A percentile compares a stretch with the other conserved stretches of the same genome.
Conservation (phyloP, 2,113 vertebrate genomes). For the Gnathochromis pfefferi region DNA sequence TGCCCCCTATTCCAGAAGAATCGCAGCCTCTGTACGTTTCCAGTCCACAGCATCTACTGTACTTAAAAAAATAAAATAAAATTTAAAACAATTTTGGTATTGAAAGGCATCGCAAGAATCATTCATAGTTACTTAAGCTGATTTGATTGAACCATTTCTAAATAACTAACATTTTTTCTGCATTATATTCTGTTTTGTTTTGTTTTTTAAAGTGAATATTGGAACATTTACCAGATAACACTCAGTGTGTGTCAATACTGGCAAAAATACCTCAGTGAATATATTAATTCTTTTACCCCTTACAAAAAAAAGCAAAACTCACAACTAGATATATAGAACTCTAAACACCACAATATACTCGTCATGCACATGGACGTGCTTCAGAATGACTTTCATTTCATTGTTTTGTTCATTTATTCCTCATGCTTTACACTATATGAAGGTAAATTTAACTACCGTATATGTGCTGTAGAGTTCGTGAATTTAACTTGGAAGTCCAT, state of each 20-base stretch:
- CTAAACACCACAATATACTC: neutral
- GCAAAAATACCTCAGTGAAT: neutral
- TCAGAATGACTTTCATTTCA: neutral
- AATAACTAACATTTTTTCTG: neutral
- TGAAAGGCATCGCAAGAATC: fast-evolving
- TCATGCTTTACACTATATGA: neutral
- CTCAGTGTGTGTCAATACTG: neutral
- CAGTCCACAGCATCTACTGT: neutral
- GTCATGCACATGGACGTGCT: fast-evolving
- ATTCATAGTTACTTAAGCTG: neutral
- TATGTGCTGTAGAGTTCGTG: fast-evolving
- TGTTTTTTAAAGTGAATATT: neutral
- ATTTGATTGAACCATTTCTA: neutral
- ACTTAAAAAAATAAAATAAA: fast-evolving
- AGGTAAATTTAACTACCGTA: neutral
- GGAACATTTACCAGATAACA: neutral
- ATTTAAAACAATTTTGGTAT: fast-evolving
- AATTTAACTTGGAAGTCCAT: neutral
- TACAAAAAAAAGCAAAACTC: neutral
- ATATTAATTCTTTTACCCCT: fast-evolving
- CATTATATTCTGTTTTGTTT: neutral
- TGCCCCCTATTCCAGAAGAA: neutral
- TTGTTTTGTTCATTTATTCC: neutral
- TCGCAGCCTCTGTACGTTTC: fast-evolving
- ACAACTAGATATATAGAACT: neutral